Evolutionary conservation across 53 echinoderm and acorn worm species (phyloP).

Genomic region (Mesocentrotus franciscanus): DNA sequence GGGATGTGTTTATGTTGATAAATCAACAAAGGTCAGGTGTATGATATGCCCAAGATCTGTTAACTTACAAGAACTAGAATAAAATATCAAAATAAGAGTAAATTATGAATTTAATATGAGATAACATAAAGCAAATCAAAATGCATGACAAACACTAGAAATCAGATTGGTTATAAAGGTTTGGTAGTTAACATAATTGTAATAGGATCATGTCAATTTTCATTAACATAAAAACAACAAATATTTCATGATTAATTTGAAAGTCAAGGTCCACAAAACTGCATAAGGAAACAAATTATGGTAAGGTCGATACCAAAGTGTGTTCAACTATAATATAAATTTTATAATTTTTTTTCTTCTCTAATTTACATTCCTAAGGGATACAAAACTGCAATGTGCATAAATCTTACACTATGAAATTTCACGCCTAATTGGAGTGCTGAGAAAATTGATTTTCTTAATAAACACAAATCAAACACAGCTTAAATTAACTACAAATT

Average conservation of each 20-base stretch:
- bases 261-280: neutral
- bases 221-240: neutral
- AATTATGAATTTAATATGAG: neutral
- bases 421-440: neutral
- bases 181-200: neutral
- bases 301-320: neutral
- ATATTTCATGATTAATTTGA: neutral
- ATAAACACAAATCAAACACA: no score
- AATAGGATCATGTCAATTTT: neutral
- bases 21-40: neutral
- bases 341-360: neutral
- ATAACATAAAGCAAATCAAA: neutral
- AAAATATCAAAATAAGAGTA: neutral
- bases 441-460: no score
- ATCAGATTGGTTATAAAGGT: neutral
- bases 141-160: neutral
- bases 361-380: neutral
- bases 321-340: neutral
- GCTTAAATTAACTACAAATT: neutral
- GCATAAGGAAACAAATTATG: neutral
- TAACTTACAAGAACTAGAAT: neutral
- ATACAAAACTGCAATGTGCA: neutral
- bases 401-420: neutral
- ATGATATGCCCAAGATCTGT: neutral
- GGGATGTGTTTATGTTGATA: neutral